Conservation (phyloP, 2,113 vertebrate genomes). For the Hydrochoerus hydrochaeris region DNA sequence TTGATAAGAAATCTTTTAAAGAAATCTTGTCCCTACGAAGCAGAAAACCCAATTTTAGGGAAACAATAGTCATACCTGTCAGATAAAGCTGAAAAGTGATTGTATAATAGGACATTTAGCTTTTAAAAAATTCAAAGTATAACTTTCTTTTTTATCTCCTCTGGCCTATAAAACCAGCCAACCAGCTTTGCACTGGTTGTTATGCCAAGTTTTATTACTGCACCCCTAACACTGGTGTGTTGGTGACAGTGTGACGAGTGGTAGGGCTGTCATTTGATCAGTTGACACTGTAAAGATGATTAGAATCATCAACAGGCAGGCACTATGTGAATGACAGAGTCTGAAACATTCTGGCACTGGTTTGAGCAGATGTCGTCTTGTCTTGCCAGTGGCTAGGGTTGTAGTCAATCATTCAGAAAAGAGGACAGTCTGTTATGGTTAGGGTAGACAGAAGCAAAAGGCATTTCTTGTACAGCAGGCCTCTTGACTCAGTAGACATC, state of each 20-base stretch:
- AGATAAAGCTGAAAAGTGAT: conserved; percentile 65
- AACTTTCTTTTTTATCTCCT: conserved; percentile 31
- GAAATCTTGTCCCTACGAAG: conserved; percentile 35
- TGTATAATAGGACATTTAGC: conserved; percentile 59
- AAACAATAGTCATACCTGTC: conserved; percentile 61
- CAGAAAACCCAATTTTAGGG: conserved; percentile 67
- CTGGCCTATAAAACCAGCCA: conserved; percentile 55
- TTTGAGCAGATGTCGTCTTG: conserved; percentile 68
- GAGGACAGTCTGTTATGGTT: conserved; percentile 42
- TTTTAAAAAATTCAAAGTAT: conserved; percentile 57
- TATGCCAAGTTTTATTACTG: conserved; percentile 17
- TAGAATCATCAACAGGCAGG: conserved; percentile 67
- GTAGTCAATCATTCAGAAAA: conserved; percentile 62
- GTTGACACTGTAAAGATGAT: conserved; percentile 40
- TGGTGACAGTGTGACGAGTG: conserved; percentile 8
- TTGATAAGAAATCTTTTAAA: conserved; percentile 59
- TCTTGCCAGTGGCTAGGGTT: conserved; percentile 60
- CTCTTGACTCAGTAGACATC: conserved; percentile 57
- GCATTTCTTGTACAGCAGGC: conserved; percentile 17
- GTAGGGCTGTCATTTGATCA: conserved; percentile 40
- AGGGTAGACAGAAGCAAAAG: conserved; percentile 20
- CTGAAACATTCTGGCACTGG: conserved; percentile 38
- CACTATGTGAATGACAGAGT: conserved; percentile 43
- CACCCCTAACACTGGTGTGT: neutral
- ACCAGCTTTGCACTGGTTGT: neutral